Evolutionary conservation across 1,140 invertebrate genomes (phyloP).

Genomic region (Melanaphis sacchari): DNA sequence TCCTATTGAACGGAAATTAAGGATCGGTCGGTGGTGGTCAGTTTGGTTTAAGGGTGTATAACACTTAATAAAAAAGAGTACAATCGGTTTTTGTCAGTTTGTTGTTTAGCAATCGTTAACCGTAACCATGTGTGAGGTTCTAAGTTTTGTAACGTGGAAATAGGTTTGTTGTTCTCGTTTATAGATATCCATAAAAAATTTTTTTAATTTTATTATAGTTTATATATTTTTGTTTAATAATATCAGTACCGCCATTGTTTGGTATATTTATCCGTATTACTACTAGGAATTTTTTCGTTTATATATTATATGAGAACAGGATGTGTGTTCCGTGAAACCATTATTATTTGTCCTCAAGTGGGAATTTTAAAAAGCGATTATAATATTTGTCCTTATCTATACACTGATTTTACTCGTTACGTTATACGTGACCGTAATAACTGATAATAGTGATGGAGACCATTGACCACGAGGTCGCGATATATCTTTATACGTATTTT

Average conservation of each 20-base stretch:
- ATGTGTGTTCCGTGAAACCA: not conserved
- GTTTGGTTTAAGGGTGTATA: not conserved
- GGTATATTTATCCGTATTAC: not conserved
- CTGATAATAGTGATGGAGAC: not conserved
- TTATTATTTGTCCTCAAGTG: not conserved
- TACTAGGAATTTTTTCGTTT: not conserved
- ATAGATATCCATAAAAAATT: not conserved
- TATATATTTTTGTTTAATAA: not conserved
- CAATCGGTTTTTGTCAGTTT: not conserved
- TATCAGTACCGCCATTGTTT: not conserved
- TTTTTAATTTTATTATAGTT: not conserved
- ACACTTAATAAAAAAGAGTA: not conserved
- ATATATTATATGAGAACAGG: not conserved
- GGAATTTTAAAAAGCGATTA: constrained; percentile 4
- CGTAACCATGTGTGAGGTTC: not conserved
- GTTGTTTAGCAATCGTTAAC: not conserved
- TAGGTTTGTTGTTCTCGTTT: not conserved
- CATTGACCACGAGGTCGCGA: not conserved
- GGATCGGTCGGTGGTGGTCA: not conserved
- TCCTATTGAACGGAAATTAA: not conserved
- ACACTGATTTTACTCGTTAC: not conserved
- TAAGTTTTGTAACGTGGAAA: not conserved
- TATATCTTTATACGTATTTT: not conserved
- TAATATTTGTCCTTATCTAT: constrained; percentile 22
- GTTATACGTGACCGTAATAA: constrained; percentile 11